phyloP scores from a whole-genome alignment of 2,113 vertebrate species.

The Tachycineta bicolor region DNA sequence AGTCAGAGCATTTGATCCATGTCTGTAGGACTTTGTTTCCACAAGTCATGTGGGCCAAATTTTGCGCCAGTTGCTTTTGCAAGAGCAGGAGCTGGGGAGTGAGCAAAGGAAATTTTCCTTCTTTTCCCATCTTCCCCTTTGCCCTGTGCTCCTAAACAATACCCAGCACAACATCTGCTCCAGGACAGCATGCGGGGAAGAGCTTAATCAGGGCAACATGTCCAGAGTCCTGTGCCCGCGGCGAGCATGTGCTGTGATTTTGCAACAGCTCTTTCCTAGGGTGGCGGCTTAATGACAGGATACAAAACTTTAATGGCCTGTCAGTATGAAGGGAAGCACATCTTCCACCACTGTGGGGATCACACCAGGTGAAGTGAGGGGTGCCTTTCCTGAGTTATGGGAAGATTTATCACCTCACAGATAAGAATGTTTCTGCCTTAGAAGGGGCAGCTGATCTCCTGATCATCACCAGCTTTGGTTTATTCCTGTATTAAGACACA shows the following conservation, averaged over 20 bases:
- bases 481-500: neutral
- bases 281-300: neutral
- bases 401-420: neutral
- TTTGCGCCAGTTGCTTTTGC: slow-evolving; percentile 29
- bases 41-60: slow-evolving; percentile 42
- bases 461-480: neutral
- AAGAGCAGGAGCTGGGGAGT: slow-evolving; percentile 7
- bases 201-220: neutral
- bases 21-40: slow-evolving; percentile 62
- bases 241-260: neutral
- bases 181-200: rapidly evolving
- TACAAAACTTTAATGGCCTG: neutral
- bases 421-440: neutral
- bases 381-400: neutral
- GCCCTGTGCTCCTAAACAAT: neutral
- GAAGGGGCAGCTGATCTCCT: neutral
- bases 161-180: neutral
- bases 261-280: neutral
- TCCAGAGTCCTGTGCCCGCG: neutral
- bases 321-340: neutral
- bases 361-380: neutral
- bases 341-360: neutral
- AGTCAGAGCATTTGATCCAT: slow-evolving; percentile 38
- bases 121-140: neutral
- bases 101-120: neutral